These are phyloP conservation scores for Syrphus vitripennis DNA, from an alignment of 2,888 invertebrate genomes.

Conservation along the genomic window DNA sequence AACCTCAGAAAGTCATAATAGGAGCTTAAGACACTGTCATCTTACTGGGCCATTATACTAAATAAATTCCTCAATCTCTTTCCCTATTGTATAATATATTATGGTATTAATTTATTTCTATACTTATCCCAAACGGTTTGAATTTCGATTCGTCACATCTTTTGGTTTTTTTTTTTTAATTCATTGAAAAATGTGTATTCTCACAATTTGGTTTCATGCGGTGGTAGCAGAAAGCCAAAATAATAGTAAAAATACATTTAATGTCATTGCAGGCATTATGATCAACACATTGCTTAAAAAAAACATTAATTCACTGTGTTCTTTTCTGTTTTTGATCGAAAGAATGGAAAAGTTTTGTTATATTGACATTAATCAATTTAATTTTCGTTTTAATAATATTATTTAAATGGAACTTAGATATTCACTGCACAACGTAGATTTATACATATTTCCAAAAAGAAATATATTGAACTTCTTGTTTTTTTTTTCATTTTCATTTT, in stretches of 20 bases:
- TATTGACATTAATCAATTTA: slow-evolving; percentile 12
- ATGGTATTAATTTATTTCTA: slow-evolving; percentile 18
- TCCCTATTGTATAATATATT: not conserved
- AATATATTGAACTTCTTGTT: slow-evolving; percentile 44
- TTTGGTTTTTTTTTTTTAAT: slow-evolving; percentile 47
- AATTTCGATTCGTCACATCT: slow-evolving; percentile 66
- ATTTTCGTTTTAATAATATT: not conserved
- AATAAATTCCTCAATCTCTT: not conserved
- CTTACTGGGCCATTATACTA: too few species aligned
- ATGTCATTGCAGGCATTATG: slow-evolving; percentile 37
- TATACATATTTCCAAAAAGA: slow-evolving; percentile 24
- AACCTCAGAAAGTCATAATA: too few species aligned
- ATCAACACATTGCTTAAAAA: slow-evolving; percentile 24
- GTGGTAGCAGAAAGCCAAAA: slow-evolving; percentile 15
- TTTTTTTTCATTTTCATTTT: not conserved
- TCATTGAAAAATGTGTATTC: slow-evolving; percentile 33
- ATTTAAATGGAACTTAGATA: slow-evolving; percentile 17
- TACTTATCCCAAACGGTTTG: slow-evolving; percentile 31
- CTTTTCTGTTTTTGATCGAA: not conserved
- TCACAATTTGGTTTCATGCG: slow-evolving; percentile 27
- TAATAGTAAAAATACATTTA: not conserved
- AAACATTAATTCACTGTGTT: not conserved
- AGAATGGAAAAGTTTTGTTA: not conserved
- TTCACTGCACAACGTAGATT: slow-evolving; percentile 55
- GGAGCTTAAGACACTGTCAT: too few species aligned